Percentiles rank a stretch among this genome's conserved stretches.
Evolutionary conservation across 2,797 vertebrate species (phyloP).

Genomic region (Falco biarmicus): DNA sequence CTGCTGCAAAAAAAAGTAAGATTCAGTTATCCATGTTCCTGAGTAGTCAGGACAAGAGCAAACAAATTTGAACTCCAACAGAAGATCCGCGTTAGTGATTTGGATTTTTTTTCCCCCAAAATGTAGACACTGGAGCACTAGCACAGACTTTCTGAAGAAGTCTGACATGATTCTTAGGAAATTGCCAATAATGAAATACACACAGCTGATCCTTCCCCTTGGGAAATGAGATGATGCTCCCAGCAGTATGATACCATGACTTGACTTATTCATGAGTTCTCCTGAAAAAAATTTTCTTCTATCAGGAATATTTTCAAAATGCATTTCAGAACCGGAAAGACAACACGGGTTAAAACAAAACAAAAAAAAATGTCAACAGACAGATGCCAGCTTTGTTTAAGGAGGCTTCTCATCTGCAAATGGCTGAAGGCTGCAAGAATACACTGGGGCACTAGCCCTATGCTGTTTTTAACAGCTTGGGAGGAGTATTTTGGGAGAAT

Average conservation of each 20-base stretch:
- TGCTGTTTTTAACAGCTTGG: background rate
- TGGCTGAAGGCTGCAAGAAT: background rate
- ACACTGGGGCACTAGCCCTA: background rate
- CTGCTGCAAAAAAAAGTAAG: background rate
- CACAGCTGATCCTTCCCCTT: background rate
- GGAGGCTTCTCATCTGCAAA: background rate
- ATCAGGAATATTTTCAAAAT: background rate
- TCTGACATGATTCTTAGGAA: background rate
- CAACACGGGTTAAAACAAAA: background rate
- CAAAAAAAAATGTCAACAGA: background rate
- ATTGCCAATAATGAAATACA: background rate
- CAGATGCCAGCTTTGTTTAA: background rate
- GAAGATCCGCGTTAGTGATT: background rate
- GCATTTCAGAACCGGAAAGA: background rate
- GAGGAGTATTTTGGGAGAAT: background rate
- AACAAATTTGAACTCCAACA: background rate
- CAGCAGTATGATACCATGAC: background rate
- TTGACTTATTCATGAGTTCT: background rate
- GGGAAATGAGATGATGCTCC: background rate
- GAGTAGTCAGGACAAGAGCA: background rate
- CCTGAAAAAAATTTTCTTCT: background rate
- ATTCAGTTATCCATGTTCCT: background rate
- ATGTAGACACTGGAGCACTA: background rate
- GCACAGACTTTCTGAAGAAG: background rate
- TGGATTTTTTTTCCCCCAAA: background rate